phyloP scores from a whole-genome alignment of 1,140 invertebrate genomes.

The Drosophila sulfurigaster region DNA sequence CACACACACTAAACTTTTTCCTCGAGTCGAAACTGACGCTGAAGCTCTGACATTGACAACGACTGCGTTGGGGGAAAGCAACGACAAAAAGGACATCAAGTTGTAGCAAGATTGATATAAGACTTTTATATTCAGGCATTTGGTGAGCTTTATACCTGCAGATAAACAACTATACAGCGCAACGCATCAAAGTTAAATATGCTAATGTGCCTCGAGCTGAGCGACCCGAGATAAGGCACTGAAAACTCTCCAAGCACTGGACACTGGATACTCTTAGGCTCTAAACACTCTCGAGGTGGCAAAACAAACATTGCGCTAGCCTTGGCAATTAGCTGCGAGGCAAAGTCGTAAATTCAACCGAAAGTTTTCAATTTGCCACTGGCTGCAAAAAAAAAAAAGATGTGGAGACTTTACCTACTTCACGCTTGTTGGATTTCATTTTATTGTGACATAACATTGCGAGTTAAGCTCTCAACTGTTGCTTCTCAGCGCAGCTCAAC shows the following conservation, averaged over 20 bases:
- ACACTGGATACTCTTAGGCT: slow-evolving; percentile 35
- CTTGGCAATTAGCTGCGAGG: slow-evolving; percentile 63
- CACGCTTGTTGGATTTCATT: slow-evolving; percentile 82
- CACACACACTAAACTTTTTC: slow-evolving; percentile 6
- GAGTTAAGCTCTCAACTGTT: slow-evolving; percentile 41
- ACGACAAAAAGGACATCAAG: slow-evolving; percentile 61
- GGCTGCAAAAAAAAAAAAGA: slow-evolving; percentile 6
- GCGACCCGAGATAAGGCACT: not conserved
- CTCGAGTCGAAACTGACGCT: slow-evolving; percentile 19
- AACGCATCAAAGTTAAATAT: slow-evolving; percentile 74
- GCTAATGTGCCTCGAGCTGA: slow-evolving; percentile 67
- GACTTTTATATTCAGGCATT: slow-evolving; percentile 82
- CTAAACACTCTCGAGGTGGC: slow-evolving; percentile 46
- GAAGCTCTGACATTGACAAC: slow-evolving; percentile 38
- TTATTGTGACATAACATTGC: slow-evolving; percentile 80
- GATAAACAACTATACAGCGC: slow-evolving; percentile 58
- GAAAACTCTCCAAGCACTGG: slow-evolving; percentile 32
- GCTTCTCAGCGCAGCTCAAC: slow-evolving; percentile 30
- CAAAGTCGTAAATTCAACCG: slow-evolving; percentile 64
- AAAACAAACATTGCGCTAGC: slow-evolving; percentile 37
- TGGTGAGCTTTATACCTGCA: slow-evolving; percentile 69
- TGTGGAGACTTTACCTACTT: slow-evolving; percentile 70
- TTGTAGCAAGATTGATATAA: slow-evolving; percentile 79
- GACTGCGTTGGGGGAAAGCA: not conserved
- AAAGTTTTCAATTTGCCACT: slow-evolving; percentile 77